Evolutionary conservation across 2,888 invertebrate species (phyloP), one percentile per base, ranked within the genome.

Genomic region (Eudasyphora cyanicolor): DNA sequence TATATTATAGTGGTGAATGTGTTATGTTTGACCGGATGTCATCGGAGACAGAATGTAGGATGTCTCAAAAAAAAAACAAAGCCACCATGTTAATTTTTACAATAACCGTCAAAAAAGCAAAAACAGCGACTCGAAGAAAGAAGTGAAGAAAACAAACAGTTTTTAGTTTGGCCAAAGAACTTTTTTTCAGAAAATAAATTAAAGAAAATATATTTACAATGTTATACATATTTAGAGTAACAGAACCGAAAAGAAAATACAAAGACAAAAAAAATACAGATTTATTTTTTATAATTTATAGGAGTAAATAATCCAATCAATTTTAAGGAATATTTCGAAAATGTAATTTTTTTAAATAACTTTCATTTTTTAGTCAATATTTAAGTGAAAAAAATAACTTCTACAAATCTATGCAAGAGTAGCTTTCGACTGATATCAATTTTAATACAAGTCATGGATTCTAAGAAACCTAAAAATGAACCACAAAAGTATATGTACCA

Each of bases 1-100:
- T n/a, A 42, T 24, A 38, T 67, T 67, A 67, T 67, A 67, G 67
- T 67, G 67, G 38, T 67, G n/a, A 10, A 35, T 35, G 54, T 54
- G 24, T 54, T 14, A n/a, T 5, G 6, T n/a, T n/a, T n/a, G n/a
- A n/a, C n/a, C n/a, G n/a, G n/a, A n/a, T n/a, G n/a, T n/a, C n/a
- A n/a, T n/a, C n/a, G n/a, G n/a, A n/a, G n/a, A n/a, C n/a, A n/a
- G n/a, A n/a, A n/a, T n/a, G n/a, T n/a, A n/a, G n/a, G n/a, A n/a
- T n/a, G n/a, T n/a, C n/a, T n/a, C n/a, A n/a, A n/a, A n/a, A n/a
- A n/a, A n/a, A n/a, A n/a, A n/a, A n/a, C 45, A 45, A 45, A 45
- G n/a, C 45, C 14, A 12, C 1, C 45, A 45, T n/a, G 45, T 45
- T 45, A 45, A 45, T 45, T 45, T 45, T 45, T 45, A 45, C 45